phyloP scores from a whole-genome alignment of 2,888 invertebrate genomes.

The Yponomeuta cagnagella region DNA sequence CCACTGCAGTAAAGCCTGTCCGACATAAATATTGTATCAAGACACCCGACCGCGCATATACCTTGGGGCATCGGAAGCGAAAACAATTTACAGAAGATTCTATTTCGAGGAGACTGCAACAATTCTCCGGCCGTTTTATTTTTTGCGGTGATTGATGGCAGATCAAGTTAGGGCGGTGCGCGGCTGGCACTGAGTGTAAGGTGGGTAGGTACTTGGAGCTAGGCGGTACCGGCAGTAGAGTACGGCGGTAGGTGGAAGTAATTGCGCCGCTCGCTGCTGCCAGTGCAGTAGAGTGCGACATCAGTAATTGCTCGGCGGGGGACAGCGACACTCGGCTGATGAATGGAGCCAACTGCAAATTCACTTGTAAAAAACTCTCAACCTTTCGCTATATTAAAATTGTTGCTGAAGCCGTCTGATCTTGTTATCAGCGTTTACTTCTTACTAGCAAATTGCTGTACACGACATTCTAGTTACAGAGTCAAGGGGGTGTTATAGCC shows the following conservation, averaged over 20 bases:
- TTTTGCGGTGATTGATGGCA: constrained; percentile 3
- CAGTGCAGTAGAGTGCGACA: constrained; percentile 58
- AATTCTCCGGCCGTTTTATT: constrained; percentile 10
- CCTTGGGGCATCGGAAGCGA: neutral
- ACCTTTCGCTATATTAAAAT: constrained; percentile 61
- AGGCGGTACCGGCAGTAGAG: neutral
- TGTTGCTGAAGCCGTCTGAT: constrained; percentile 38
- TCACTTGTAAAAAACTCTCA: constrained; percentile 49
- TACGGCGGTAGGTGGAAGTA: constrained; percentile 37
- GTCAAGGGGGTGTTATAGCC: neutral
- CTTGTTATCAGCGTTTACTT: constrained; percentile 36
- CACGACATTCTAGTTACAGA: constrained; percentile 17
- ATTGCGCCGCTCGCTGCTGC: constrained; percentile 39
- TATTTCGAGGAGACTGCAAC: constrained; percentile 8
- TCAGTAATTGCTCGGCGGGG: constrained; percentile 65
- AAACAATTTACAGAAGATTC: constrained; percentile 12
- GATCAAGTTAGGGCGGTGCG: neutral
- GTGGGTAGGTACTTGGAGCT: neutral
- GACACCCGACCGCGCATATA: neutral
- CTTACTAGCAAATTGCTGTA: constrained; percentile 22
- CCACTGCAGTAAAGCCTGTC: constrained; percentile 1
- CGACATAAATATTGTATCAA: constrained; percentile 11
- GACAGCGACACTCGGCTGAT: constrained; percentile 62
- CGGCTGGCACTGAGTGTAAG: neutral
- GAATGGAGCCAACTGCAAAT: constrained; percentile 54